A percentile compares a stretch with the other conserved stretches of the same genome.
Conservation (phyloP, 2,888 invertebrate genomes). For the Saturnia japonica region DNA sequence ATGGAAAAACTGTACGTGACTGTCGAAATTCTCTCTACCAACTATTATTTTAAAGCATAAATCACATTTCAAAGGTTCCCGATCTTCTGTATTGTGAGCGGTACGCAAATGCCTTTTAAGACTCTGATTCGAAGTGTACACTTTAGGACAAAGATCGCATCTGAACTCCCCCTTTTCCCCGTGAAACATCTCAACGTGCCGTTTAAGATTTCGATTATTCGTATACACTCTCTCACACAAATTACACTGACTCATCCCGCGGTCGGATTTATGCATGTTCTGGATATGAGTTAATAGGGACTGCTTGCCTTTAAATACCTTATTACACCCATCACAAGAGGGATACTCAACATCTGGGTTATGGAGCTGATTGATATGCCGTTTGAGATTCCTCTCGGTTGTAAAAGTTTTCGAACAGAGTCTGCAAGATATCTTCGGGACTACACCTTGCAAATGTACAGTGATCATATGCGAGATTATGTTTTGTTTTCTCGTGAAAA, state of each 20-base stretch:
- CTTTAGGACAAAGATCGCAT: constrained; percentile 63
- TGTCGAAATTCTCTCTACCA: constrained; percentile 42
- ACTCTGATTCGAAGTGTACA: constrained; percentile 64
- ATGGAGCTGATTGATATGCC: constrained; percentile 60
- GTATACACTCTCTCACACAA: constrained; percentile 59
- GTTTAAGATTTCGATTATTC: constrained; percentile 56
- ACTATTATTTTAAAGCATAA: constrained; percentile 38
- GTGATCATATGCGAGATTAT: constrained; percentile 67
- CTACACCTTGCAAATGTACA: constrained; percentile 54
- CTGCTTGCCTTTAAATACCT: constrained; percentile 55
- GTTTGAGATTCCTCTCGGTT: constrained; percentile 57
- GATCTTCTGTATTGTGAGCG: constrained; percentile 42
- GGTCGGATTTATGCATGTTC: constrained; percentile 42
- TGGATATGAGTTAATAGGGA: constrained; percentile 58
- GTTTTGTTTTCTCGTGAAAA: constrained; percentile 68
- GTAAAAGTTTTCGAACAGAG: constrained; percentile 59
- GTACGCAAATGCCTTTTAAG: constrained; percentile 52
- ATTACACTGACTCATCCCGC: constrained; percentile 46
- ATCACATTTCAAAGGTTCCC: constrained; percentile 38
- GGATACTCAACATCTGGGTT: constrained; percentile 55
- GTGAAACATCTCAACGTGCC: constrained; percentile 63
- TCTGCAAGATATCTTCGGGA: constrained; percentile 48
- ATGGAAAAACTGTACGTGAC: constrained; percentile 35
- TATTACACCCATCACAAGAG: constrained; percentile 59
- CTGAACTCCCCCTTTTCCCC: constrained; percentile 52